Conservation (phyloP, 2,888 invertebrate genomes). For the Tetragnatha montana region DNA sequence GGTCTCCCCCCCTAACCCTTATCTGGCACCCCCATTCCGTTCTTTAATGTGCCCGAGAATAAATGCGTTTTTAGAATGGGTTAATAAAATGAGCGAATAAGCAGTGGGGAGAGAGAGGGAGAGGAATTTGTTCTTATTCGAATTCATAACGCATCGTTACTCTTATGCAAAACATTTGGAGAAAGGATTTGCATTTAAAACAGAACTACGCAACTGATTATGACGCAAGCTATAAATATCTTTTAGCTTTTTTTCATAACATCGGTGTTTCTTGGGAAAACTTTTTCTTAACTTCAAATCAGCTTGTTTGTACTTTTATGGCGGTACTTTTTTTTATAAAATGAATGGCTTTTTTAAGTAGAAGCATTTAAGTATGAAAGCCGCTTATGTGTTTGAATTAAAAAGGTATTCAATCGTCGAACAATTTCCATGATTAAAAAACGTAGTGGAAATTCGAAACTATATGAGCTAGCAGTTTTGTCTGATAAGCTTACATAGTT, state of each 20-base stretch:
- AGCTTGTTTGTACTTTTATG: neutral
- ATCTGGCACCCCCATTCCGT: neutral
- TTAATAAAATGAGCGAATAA: conserved; percentile 27
- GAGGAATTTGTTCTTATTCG: conserved; percentile 7
- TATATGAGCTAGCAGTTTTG: too few species aligned
- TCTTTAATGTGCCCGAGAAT: conserved; percentile 4
- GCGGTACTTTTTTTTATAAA: neutral
- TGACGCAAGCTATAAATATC: conserved; percentile 21
- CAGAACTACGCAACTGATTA: conserved; percentile 4
- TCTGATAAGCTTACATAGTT: too few species aligned
- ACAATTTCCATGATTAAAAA: too few species aligned
- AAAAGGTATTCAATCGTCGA: too few species aligned
- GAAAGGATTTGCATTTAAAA: conserved; percentile 7
- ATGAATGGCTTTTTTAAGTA: too few species aligned
- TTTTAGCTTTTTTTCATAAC: neutral
- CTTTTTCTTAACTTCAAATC: neutral
- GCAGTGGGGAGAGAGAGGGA: neutral
- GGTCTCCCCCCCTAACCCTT: neutral
- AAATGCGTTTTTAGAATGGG: conserved; percentile 13
- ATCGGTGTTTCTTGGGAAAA: neutral
- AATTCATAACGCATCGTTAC: conserved; percentile 2
- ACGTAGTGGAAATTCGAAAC: too few species aligned
- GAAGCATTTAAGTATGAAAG: too few species aligned
- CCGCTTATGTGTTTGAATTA: too few species aligned
- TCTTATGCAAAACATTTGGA: conserved; percentile 15